These are phyloP conservation scores for Vidua macroura DNA, from an alignment of 2,113 vertebrate species.

Conservation along the genomic window DNA sequence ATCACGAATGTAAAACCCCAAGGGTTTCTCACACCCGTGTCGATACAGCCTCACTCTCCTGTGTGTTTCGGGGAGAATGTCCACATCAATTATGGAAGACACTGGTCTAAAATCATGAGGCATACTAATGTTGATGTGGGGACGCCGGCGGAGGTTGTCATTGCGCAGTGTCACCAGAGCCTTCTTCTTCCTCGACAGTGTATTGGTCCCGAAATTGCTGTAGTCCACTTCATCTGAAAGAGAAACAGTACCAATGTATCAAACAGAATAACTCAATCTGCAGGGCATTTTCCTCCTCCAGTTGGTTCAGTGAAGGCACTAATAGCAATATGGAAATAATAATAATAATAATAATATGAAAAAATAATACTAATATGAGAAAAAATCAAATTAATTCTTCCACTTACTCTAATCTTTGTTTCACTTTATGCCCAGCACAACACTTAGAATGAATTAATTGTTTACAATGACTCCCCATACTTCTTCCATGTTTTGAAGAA, in stretches of 20 bases:
- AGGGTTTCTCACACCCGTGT: slow-evolving; percentile 91
- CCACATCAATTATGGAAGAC: slow-evolving; percentile 97
- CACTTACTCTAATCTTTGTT: not conserved
- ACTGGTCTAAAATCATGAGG: slow-evolving; percentile 96
- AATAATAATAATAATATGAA: not conserved
- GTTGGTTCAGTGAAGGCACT: not conserved
- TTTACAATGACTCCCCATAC: not conserved
- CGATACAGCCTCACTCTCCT: slow-evolving; percentile 91
- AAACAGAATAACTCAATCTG: not conserved
- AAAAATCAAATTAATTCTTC: not conserved
- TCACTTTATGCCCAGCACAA: not conserved
- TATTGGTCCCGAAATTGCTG: slow-evolving; percentile 86
- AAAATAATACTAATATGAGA: not conserved
- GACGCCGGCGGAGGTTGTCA: slow-evolving; percentile 87
- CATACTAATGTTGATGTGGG: slow-evolving; percentile 92
- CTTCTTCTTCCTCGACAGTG: slow-evolving; percentile 87
- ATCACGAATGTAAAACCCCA: slow-evolving; percentile 97
- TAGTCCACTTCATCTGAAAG: slow-evolving; percentile 95
- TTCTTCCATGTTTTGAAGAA: not conserved
- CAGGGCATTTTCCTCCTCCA: not conserved
- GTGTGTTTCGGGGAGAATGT: slow-evolving; percentile 95
- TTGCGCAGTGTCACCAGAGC: slow-evolving; percentile 87
- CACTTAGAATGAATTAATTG: not conserved
- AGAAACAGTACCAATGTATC: not conserved
- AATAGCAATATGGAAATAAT: not conserved